Evolutionary conservation across 2,113 vertebrate species (phyloP).

Genomic region (Lampris incognitus): DNA sequence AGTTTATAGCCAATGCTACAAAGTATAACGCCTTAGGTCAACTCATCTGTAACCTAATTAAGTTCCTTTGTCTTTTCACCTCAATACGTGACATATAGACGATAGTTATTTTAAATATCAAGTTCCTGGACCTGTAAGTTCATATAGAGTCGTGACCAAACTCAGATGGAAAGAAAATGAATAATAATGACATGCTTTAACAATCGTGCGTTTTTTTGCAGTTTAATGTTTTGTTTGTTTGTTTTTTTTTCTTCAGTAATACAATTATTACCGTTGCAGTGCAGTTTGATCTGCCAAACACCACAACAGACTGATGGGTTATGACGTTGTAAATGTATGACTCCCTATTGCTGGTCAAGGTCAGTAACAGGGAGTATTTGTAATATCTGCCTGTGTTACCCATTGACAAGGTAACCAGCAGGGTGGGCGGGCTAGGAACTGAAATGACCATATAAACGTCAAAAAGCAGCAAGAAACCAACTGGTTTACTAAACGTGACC

Average conservation of each 20-base stretch:
- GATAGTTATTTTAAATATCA: neutral
- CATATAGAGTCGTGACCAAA: no score
- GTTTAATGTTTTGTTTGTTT: no score
- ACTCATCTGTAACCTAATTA: neutral
- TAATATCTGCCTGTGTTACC: slow-evolving; percentile 26
- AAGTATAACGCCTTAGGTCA: neutral
- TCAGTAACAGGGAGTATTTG: slow-evolving; percentile 28
- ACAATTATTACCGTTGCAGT: no score
- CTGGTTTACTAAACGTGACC: slow-evolving; percentile 39
- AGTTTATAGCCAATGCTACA: neutral
- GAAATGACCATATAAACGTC: no score
- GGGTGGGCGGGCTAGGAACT: neutral
- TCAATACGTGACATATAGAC: neutral
- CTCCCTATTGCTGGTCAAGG: slow-evolving; percentile 35
- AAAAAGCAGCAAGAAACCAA: no score
- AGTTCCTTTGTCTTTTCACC: neutral
- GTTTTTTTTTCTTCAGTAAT: no score
- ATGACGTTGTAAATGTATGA: neutral
- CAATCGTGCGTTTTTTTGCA: no score
- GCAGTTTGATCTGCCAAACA: no score
- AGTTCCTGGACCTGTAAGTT: no score
- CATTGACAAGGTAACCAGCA: slow-evolving; percentile 30
- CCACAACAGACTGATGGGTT: no score
- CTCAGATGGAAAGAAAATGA: no score
- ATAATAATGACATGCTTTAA: no score